A percentile compares a stretch with the other conserved stretches of the same genome.
phyloP scores from a whole-genome alignment of 2,113 vertebrate genomes.

The Pachyramphus minor region DNA sequence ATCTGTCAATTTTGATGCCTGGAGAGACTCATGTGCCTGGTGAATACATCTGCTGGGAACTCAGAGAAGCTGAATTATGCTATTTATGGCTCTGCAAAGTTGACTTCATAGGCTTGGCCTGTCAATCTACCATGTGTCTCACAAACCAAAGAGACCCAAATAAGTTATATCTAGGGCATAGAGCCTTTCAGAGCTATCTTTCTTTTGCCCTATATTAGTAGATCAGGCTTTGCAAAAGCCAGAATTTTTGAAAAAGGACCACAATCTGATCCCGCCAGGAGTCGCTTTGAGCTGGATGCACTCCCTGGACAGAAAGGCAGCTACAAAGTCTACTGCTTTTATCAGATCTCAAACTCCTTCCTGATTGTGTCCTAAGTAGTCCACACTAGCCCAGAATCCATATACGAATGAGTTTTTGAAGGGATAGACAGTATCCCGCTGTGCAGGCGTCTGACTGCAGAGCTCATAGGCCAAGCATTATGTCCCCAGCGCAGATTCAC shows the following conservation, averaged over 20 bases:
- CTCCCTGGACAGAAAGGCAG: neutral
- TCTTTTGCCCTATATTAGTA: neutral
- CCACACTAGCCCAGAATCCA: neutral
- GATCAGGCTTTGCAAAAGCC: neutral
- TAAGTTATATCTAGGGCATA: neutral
- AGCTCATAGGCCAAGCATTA: neutral
- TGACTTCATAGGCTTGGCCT: neutral
- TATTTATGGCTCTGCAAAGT: constrained; percentile 8
- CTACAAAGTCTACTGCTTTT: neutral
- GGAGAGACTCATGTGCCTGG: neutral
- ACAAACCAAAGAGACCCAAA: neutral
- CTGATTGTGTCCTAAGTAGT: neutral
- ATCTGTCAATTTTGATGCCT: constrained; percentile 37
- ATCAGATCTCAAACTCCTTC: neutral
- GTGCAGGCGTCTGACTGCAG: neutral
- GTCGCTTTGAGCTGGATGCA: neutral
- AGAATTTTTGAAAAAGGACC: neutral
- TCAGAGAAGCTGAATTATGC: neutral
- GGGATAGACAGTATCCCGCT: neutral
- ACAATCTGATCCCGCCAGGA: neutral
- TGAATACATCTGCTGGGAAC: constrained; percentile 2
- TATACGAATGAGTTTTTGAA: neutral
- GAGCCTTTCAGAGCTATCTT: neutral
- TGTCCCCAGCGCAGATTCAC: fast-evolving
- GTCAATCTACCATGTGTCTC: neutral